A percentile compares a stretch with the other conserved stretches of the same genome.
phyloP scores from a whole-genome alignment of 2,113 vertebrate species.

The Sorex araneus region DNA sequence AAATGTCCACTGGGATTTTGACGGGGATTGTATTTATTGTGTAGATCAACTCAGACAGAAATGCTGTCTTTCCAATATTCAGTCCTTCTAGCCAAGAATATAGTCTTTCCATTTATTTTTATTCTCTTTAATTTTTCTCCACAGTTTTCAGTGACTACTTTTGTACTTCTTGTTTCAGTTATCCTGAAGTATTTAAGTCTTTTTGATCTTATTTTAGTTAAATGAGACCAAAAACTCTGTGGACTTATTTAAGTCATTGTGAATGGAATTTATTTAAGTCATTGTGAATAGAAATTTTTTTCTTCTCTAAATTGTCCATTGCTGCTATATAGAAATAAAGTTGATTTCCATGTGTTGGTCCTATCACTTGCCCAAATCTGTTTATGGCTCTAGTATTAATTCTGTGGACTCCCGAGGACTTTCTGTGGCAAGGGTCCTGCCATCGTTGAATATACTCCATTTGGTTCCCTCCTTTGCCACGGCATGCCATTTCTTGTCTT shows the following conservation, averaged over 20 bases:
- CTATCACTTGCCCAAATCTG: background rate
- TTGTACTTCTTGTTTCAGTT: background rate
- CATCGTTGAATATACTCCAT: background rate
- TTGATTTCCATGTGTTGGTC: constrained; percentile 1
- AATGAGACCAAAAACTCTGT: no score
- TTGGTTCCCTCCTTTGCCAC: background rate
- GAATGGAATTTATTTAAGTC: no score
- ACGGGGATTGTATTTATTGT: background rate
- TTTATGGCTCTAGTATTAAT: constrained; percentile 14
- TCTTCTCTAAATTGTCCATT: constrained; percentile 7
- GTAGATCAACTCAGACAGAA: background rate
- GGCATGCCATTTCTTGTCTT: background rate
- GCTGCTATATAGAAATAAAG: background rate
- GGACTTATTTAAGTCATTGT: no score
- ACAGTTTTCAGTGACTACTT: background rate
- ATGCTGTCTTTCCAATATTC: background rate
- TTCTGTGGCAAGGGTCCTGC: background rate
- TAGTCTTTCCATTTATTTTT: background rate
- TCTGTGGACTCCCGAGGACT: background rate
- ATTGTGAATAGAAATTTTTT: background rate
- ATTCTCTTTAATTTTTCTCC: constrained; percentile 28
- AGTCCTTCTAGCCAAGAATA: background rate
- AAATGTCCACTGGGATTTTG: background rate
- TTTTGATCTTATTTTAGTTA: background rate
- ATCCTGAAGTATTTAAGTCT: background rate